phyloP scores from a whole-genome alignment of 2,888 invertebrate species.

The Tetragonula carbonaria region DNA sequence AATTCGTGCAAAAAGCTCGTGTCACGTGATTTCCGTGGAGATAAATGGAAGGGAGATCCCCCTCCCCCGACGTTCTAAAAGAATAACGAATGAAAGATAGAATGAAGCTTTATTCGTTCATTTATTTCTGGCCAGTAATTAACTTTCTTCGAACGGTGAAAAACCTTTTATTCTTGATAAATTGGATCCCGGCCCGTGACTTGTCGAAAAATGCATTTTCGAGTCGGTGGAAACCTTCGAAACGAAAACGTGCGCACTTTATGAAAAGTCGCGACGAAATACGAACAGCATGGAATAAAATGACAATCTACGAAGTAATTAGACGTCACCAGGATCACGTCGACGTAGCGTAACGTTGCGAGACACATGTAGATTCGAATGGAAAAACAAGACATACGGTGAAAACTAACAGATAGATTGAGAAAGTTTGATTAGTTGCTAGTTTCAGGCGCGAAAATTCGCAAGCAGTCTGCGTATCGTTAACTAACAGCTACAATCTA shows the following conservation, averaged over 20 bases:
- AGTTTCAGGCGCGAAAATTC: slow-evolving; percentile 33
- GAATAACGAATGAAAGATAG: slow-evolving; percentile 2
- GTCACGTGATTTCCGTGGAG: slow-evolving; percentile 21
- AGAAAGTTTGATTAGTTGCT: slow-evolving; percentile 63
- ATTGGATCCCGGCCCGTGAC: neutral
- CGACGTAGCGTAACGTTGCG: neutral
- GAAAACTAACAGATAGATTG: slow-evolving; percentile 21
- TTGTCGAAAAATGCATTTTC: slow-evolving; percentile 5
- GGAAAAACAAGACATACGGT: slow-evolving; percentile 17
- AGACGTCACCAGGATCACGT: neutral
- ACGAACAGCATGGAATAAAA: neutral
- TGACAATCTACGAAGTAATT: slow-evolving; percentile 18
- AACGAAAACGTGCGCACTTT: neutral
- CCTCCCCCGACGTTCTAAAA: slow-evolving; percentile 30
- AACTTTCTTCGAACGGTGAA: slow-evolving; percentile 43
- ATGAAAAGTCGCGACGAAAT: neutral
- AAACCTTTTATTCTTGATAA: slow-evolving; percentile 30
- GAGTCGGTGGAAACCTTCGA: neutral
- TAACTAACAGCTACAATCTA: slow-evolving; percentile 9
- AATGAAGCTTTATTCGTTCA: slow-evolving; percentile 16
- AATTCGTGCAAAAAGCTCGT: slow-evolving; percentile 7
- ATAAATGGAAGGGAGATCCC: slow-evolving; percentile 44
- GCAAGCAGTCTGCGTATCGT: slow-evolving; percentile 35
- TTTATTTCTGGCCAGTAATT: slow-evolving; percentile 50
- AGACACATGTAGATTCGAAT: neutral